phyloP scores from a whole-genome alignment of 2,888 invertebrate genomes.

The Cantharis nigra region DNA sequence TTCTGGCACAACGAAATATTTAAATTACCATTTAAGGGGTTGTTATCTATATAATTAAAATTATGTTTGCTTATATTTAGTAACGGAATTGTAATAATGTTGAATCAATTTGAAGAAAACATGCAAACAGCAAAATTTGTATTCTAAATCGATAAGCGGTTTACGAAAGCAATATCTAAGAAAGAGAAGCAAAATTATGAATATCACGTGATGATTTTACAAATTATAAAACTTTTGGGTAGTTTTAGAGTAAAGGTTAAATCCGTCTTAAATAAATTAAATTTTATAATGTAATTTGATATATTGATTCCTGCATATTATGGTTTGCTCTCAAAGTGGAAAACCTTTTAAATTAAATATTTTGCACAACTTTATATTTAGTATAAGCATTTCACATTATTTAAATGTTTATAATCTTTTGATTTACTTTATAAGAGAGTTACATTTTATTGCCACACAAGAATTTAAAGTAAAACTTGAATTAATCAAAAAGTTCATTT shows the following conservation, averaged over 20 bases:
- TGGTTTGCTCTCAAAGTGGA: not conserved
- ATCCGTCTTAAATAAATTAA: not conserved
- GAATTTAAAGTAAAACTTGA: not conserved
- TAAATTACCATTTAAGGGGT: slow-evolving; percentile 28
- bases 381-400: not conserved
- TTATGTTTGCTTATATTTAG: slow-evolving; percentile 39
- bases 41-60: slow-evolving; percentile 36
- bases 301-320: not conserved
- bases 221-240: slow-evolving; percentile 17
- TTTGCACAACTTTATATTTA: not conserved
- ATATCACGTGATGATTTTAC: slow-evolving; percentile 29
- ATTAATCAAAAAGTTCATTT: not conserved
- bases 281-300: not conserved
- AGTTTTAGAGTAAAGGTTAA: not conserved
- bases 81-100: slow-evolving; percentile 33
- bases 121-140: slow-evolving; percentile 38
- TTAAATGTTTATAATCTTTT: not conserved
- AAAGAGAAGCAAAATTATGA: slow-evolving; percentile 30
- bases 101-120: slow-evolving; percentile 39
- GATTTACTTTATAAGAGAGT: not conserved
- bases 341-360: not conserved
- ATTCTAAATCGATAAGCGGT: slow-evolving; percentile 36
- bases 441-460: not conserved
- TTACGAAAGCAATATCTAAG: slow-evolving; percentile 29
- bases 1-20: slow-evolving; percentile 24